Evolutionary conservation across 2,113 vertebrate species (phyloP).

Genomic region (Tor tambroides): DNA sequence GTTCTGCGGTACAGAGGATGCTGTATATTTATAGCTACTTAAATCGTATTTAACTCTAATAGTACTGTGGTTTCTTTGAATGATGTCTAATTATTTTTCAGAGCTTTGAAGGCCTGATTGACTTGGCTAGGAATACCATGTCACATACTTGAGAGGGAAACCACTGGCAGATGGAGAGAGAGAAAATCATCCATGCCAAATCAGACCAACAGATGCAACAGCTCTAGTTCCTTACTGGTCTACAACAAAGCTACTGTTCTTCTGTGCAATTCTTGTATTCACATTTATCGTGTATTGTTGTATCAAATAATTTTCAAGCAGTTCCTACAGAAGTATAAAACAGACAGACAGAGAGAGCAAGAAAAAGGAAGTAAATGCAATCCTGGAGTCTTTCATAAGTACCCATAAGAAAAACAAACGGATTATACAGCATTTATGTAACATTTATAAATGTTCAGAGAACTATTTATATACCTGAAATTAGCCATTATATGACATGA

Average conservation of each 20-base stretch:
- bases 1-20: constrained; percentile 1
- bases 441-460: neutral
- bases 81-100: constrained; percentile 1
- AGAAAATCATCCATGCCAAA: constrained; percentile 4
- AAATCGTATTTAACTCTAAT: neutral
- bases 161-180: constrained; percentile 21
- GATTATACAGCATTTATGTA: neutral
- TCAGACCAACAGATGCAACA: neutral
- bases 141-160: constrained; percentile 25
- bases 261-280: neutral
- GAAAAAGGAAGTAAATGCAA: constrained; percentile 21
- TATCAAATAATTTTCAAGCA: constrained; percentile 37
- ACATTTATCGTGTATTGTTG: constrained; percentile 34
- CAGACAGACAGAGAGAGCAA: neutral
- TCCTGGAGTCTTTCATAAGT: constrained; percentile 12
- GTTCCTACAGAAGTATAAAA: constrained; percentile 22
- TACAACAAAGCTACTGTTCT: constrained; percentile 5
- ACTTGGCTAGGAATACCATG: constrained; percentile 5
- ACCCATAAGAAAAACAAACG: neutral
- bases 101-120: neutral
- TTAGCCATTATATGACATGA: neutral
- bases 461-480: neutral
- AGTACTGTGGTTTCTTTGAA: constrained; percentile 4
- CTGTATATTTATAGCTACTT: constrained; percentile 28
- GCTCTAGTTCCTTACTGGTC: neutral